Base-by-base conservation (phyloP, 2,888 invertebrate species). In the Protophormia terraenovae region DNA sequence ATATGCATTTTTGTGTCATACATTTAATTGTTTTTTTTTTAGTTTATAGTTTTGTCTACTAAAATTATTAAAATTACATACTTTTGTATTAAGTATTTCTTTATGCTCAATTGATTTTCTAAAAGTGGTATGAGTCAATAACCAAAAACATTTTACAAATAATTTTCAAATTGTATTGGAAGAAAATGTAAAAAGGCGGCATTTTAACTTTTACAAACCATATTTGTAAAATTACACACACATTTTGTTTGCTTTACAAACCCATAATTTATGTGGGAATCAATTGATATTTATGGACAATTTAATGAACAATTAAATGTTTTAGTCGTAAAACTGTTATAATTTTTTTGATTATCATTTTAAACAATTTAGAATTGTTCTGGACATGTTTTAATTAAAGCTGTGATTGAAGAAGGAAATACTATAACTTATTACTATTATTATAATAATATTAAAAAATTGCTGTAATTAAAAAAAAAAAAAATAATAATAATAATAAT, bases 261-360 rank as follows among this genome's bases (percentile, higher is more conserved):
- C 29, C 66, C 32, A 83, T 77, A 77, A 77, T 77, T 83, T 77
- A 83, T 83, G 83, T 77, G 83, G 72, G 83, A 83, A 77, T 77
- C 3, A 27, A 1, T 16, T 83, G 83, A 58, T 77, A 77, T 83
- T 77, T 58, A 32, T 32, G 38, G 35, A 35, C 27, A 60, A 45
- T 29, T 67, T 19, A 32, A 27, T 24, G 22, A 53, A 53, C 27
- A 58, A 29, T 10, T 41, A 62, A 73, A 24, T 7, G 10, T n/a
- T 24, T 62, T 38, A 24, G 7, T 64, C 16, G 29, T 22, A 50
- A 12, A 19, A 22, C 3, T 22, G n/a, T 50, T 50, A 8, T 2
- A 19, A 10, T 10, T 22, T 19, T 47, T 2, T 47, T 47, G 2
- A 14, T 38, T 38, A 1, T 38, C 10, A 14, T 0, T 2, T n/a